Conservation (phyloP, 2,888 invertebrate species). For the Morpho helenor region DNA sequence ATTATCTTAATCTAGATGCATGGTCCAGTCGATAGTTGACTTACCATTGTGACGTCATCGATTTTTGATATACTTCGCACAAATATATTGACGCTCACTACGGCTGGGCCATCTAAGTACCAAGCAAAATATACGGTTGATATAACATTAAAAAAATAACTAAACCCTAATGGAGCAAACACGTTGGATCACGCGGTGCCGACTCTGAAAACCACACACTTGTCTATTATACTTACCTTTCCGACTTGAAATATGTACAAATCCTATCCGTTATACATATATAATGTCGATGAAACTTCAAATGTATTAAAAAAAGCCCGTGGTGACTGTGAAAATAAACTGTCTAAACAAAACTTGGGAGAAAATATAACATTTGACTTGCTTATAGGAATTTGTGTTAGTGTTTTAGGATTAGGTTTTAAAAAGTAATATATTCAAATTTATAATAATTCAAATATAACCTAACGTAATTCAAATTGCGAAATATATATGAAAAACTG, state of each 20-base stretch:
- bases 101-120: conserved; percentile 92
- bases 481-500: too few species aligned
- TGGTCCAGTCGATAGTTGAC: conserved; percentile 76
- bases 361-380: conserved; percentile 44
- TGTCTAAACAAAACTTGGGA: conserved; percentile 34
- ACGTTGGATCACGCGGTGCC: conserved; percentile 34
- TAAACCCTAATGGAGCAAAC: conserved; percentile 51
- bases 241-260: conserved; percentile 28
- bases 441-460: too few species aligned
- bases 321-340: conserved; percentile 42
- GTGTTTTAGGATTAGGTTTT: conserved; percentile 42
- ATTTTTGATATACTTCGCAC: conserved; percentile 99
- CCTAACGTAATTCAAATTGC: too few species aligned
- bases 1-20: conserved; percentile 57
- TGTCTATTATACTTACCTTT: conserved; percentile 36
- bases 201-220: conserved; percentile 42
- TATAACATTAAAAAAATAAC: conserved; percentile 47
- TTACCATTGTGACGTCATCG: conserved; percentile 99
- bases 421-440: neutral
- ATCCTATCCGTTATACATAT: conserved; percentile 14
- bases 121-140: conserved; percentile 73
- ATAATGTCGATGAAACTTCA: conserved; percentile 31
- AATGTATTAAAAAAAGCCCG: conserved; percentile 39
- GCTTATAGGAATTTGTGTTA: conserved; percentile 75
- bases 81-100: conserved; percentile 98